These are phyloP conservation scores for Sciurus vulgaris DNA, from an alignment of 2,797 vertebrate species.

Conservation along the genomic window DNA sequence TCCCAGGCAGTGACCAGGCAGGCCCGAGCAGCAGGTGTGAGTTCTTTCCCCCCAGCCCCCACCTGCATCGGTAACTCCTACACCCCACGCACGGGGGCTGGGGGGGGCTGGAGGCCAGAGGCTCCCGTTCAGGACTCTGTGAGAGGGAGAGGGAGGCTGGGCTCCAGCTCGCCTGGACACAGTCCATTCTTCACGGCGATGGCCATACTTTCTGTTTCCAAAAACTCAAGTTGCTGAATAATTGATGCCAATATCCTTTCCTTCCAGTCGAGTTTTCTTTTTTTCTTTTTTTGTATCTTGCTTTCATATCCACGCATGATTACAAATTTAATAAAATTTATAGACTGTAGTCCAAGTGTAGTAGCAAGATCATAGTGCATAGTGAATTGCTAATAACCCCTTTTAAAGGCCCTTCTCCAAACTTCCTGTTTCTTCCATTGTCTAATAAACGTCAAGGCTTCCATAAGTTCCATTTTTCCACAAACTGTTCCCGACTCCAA, in stretches of 20 bases:
- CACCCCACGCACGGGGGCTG: background rate
- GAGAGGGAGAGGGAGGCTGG: background rate
- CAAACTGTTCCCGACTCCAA: background rate
- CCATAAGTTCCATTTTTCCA: background rate
- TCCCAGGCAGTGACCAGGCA: background rate
- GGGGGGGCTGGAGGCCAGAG: background rate
- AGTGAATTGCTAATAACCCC: background rate
- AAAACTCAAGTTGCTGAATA: background rate
- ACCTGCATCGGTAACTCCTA: accelerated
- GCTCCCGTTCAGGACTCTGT: background rate
- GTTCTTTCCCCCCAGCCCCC: background rate
- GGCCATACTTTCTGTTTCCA: background rate
- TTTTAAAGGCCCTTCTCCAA: background rate
- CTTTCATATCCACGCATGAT: background rate
- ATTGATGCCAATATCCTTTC: background rate
- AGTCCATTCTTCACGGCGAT: background rate
- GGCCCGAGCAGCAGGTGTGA: background rate
- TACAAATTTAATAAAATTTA: background rate
- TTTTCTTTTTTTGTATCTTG: background rate
- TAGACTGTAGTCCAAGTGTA: background rate
- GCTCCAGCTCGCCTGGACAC: background rate
- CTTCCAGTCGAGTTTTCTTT: background rate
- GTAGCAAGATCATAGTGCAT: too few species aligned
- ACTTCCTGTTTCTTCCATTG: background rate
- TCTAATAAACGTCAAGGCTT: background rate